A percentile compares a stretch with the other conserved stretches of the same genome.
These are phyloP conservation scores for Lepidurus apus DNA, from an alignment of 1,140 invertebrate species.

Conservation along the genomic window DNA sequence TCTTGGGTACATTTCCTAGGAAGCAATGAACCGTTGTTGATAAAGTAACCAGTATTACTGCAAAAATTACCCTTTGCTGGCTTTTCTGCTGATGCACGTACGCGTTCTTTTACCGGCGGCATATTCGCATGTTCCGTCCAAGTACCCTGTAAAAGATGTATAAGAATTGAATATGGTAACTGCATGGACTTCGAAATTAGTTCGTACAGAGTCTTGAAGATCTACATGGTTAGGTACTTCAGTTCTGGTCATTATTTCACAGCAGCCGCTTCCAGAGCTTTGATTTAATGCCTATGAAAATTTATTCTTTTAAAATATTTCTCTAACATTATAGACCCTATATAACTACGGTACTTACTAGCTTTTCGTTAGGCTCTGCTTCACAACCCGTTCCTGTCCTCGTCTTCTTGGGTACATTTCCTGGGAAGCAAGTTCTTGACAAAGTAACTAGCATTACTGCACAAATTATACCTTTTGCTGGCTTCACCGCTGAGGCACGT, in stretches of 20 bases:
- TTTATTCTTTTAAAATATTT: neutral
- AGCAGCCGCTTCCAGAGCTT: neutral
- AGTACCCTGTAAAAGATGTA: neutral
- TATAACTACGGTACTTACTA: neutral
- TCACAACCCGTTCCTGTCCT: neutral
- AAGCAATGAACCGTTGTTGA: neutral
- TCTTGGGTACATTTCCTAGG: neutral
- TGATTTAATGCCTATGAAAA: neutral
- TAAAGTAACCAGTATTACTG: neutral
- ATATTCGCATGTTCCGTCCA: neutral
- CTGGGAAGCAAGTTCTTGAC: neutral
- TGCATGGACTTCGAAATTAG: neutral
- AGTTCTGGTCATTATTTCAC: neutral
- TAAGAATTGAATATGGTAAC: neutral
- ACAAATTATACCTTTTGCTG: neutral
- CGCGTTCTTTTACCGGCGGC: neutral
- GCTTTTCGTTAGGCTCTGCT: neutral
- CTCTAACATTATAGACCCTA: neutral
- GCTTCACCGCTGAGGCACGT: neutral
- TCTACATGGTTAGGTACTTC: neutral
- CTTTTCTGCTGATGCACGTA: neutral
- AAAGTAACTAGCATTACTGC: neutral
- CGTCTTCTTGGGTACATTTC: neutral
- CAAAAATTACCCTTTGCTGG: neutral
- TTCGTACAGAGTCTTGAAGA: neutral